phyloP scores from a whole-genome alignment of 2,888 invertebrate genomes.

The Aphodius sticticus region DNA sequence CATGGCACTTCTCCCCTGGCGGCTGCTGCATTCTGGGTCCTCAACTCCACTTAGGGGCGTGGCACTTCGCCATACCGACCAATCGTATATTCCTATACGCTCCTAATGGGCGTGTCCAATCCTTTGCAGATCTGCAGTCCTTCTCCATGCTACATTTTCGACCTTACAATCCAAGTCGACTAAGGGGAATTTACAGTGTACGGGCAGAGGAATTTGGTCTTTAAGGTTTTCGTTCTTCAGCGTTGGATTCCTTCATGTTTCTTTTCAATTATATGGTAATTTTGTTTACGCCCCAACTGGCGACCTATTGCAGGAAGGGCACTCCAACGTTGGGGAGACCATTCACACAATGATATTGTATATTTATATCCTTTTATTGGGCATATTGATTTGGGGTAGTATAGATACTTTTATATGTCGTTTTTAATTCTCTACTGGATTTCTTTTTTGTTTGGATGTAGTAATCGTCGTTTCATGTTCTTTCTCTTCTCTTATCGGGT shows the following conservation, averaged over 20 bases:
- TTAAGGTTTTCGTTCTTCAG: not conserved
- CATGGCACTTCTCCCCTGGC: constrained; percentile 59
- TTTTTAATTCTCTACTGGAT: constrained; percentile 44
- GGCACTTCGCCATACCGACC: constrained; percentile 37
- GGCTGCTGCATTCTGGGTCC: constrained; percentile 59
- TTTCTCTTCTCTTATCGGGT: not conserved
- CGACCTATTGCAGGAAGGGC: constrained; percentile 53
- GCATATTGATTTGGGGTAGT: constrained; percentile 55
- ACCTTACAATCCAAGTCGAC: constrained; percentile 26
- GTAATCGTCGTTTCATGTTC: constrained; percentile 25
- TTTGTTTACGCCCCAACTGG: constrained; percentile 48
- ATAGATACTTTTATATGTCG: constrained; percentile 48
- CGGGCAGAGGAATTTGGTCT: constrained; percentile 21
- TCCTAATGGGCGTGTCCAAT: constrained; percentile 27
- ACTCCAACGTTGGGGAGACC: constrained; percentile 51
- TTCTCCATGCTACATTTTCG: constrained; percentile 30
- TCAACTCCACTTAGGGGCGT: constrained; percentile 53
- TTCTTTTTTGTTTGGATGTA: constrained; percentile 28
- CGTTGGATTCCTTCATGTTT: constrained; percentile 16
- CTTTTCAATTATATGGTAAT: constrained; percentile 40
- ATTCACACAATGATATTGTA: constrained; percentile 58
- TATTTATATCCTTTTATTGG: constrained; percentile 62
- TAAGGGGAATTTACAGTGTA: constrained; percentile 34
- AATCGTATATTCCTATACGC: constrained; percentile 35
- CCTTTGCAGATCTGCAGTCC: constrained; percentile 33